These are phyloP conservation scores for Drosophila gunungcola DNA, from an alignment of 1,140 invertebrate genomes.

Conservation along the genomic window DNA sequence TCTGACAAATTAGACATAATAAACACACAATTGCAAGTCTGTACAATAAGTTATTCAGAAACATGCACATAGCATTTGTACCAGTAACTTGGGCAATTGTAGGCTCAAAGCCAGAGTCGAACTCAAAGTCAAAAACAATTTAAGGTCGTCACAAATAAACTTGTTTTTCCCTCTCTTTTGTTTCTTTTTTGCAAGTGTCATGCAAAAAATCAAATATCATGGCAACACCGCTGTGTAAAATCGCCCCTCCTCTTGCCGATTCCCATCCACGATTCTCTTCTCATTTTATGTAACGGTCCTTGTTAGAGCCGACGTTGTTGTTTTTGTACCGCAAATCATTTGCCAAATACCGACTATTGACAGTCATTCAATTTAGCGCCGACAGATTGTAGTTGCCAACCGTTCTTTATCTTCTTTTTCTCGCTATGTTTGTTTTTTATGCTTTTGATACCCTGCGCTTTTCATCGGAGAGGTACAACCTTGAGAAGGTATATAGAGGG, in stretches of 20 bases:
- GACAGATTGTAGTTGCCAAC: conserved; percentile 24
- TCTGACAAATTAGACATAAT: conserved; percentile 49
- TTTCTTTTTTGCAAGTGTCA: conserved; percentile 43
- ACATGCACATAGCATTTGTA: conserved; percentile 19
- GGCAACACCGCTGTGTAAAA: conserved; percentile 20
- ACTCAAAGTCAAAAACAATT: conserved; percentile 77
- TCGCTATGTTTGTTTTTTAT: background rate
- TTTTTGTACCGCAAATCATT: conserved; percentile 9
- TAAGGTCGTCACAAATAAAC: conserved; percentile 66
- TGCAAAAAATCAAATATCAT: conserved; percentile 41
- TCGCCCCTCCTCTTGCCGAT: background rate
- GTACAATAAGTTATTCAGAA: conserved; percentile 30
- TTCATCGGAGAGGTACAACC: no score
- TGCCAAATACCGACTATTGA: conserved; percentile 22
- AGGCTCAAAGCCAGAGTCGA: conserved; percentile 33
- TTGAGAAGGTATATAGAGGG: no score
- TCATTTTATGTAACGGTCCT: conserved; percentile 72
- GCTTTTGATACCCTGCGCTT: background rate
- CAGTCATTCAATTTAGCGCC: conserved; percentile 34
- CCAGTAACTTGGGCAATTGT: conserved; percentile 27
- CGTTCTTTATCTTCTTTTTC: conserved; percentile 14
- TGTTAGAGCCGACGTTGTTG: conserved; percentile 51
- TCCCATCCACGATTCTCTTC: conserved; percentile 2
- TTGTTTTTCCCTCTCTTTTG: conserved; percentile 23
- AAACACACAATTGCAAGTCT: conserved; percentile 17